Evolutionary conservation across 2,113 vertebrate species (phyloP), one percentile per base, ranked within the genome.

Genomic region (Pedionomus torquatus): DNA sequence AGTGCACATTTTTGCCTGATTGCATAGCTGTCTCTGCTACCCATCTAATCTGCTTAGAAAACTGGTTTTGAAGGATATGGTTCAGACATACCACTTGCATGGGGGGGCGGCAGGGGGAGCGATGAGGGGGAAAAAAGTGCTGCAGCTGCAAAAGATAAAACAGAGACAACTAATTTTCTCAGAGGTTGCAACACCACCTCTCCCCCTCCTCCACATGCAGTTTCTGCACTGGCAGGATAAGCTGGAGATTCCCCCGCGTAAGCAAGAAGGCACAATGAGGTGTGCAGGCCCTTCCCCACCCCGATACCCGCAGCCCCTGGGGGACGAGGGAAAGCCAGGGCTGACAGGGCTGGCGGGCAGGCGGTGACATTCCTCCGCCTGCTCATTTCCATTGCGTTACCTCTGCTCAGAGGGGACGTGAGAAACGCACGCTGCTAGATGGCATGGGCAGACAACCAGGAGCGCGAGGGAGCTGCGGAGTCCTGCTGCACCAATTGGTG

Each of bases 31-130:
- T 96, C 94, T 97, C 97, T 96, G 96, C 94, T 97, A 91, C 97
- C 91, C 97, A 98, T 97, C 97, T 97, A 96, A 97, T 96, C 97
- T 97, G 84, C 94, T 97, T 94, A 97, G 96, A 97, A 97, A 97
- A 97, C 97, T 97, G 97, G 97, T 97, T 97, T 97, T 95, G 96
- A 97, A 97, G 96, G 97, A 93, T 97, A 96, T 78, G 89, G 95
- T 93, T 97, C 94, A 97, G 97, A 97, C 97, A 97, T 91, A 96
- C 96, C 92, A 95, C 94, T 97, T 5, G 1, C 69, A 81, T 81
- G 13, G 23, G 4, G 49, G 20, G 18, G 43, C 37, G 65, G 64
- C 8, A 80, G 81, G 43, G 64, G 37, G 24, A 26, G 68, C 69
- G 79, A 91, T 79, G 92, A 48, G 55, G 71, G 83, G 84, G 15